Conservation (phyloP, 2,888 invertebrate species). For the Drosophila tripunctata region DNA sequence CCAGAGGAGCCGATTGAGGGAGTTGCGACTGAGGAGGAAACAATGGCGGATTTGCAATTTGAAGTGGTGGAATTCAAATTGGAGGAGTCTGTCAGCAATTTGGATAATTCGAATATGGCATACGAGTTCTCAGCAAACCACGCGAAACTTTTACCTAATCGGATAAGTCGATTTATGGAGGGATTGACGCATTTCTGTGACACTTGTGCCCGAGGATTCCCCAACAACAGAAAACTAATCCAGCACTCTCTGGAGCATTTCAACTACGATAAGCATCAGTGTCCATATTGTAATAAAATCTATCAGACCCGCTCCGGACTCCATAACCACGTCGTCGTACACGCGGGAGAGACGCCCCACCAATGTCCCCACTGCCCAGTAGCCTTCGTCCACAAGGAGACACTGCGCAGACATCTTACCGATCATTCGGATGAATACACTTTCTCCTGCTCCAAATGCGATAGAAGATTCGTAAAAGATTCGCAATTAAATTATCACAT, state of each 20-base stretch:
- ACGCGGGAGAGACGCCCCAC: not conserved
- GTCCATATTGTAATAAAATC: not conserved
- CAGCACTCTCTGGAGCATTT: not conserved
- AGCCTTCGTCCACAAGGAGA: not conserved
- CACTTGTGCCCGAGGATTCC: not conserved
- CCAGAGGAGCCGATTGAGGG: no score
- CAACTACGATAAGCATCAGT: not conserved
- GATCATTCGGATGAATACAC: not conserved
- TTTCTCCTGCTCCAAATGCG: not conserved
- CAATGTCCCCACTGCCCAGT: conserved; percentile 3
- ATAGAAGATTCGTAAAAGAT: not conserved
- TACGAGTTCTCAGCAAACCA: no score
- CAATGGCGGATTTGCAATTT: not conserved
- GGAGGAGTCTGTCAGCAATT: not conserved
- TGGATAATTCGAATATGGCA: no score
- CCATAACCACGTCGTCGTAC: not conserved
- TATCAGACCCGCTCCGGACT: not conserved
- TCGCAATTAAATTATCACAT: not conserved
- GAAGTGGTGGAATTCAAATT: not conserved
- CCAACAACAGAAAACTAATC: not conserved
- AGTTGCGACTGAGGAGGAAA: not conserved
- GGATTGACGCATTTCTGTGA: not conserved
- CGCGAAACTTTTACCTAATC: no score
- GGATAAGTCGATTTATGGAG: no score
- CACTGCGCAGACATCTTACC: not conserved